These are phyloP conservation scores for Pristionchus pacificus DNA, from an alignment of 1,140 invertebrate genomes.

Conservation along the genomic window DNA sequence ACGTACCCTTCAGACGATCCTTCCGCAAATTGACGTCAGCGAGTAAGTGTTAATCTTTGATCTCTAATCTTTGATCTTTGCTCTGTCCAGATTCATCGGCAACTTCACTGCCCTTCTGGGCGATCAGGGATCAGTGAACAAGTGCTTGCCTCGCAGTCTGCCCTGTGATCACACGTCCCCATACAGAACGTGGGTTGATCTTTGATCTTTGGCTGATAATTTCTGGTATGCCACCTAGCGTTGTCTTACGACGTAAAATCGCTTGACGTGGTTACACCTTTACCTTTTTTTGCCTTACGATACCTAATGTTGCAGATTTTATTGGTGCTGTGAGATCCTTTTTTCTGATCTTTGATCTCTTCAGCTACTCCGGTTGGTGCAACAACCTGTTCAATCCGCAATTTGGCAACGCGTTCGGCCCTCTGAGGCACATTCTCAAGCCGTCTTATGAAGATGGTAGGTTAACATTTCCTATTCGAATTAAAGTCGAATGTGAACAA, in stretches of 20 bases:
- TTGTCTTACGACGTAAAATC: too few relatives aligned
- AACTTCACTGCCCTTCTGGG: constrained; percentile 50
- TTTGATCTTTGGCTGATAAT: neutral
- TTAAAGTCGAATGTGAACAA: too few relatives aligned
- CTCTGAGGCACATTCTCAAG: constrained; percentile 78
- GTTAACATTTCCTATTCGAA: too few relatives aligned
- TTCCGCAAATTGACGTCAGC: constrained; percentile 53
- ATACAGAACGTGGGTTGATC: neutral
- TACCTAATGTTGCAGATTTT: too few relatives aligned
- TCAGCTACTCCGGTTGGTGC: constrained; percentile 72
- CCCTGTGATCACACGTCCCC: constrained; percentile 74
- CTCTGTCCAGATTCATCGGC: constrained; percentile 37
- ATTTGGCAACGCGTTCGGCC: constrained; percentile 70
- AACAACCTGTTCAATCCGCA: constrained; percentile 83
- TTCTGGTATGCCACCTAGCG: too few relatives aligned
- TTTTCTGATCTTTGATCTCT: too few relatives aligned
- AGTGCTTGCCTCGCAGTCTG: constrained; percentile 52
- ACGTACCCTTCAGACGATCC: constrained; percentile 44
- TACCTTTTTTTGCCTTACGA: too few relatives aligned
- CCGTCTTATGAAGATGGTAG: constrained; percentile 81
- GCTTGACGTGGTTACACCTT: too few relatives aligned
- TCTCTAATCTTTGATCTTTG: neutral
- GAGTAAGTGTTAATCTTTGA: too few relatives aligned
- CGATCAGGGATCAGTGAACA: neutral
- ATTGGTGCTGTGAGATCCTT: too few relatives aligned